Evolutionary conservation across 2,888 invertebrate species (phyloP).

Genomic region (Leptinotarsa peninsularis): DNA sequence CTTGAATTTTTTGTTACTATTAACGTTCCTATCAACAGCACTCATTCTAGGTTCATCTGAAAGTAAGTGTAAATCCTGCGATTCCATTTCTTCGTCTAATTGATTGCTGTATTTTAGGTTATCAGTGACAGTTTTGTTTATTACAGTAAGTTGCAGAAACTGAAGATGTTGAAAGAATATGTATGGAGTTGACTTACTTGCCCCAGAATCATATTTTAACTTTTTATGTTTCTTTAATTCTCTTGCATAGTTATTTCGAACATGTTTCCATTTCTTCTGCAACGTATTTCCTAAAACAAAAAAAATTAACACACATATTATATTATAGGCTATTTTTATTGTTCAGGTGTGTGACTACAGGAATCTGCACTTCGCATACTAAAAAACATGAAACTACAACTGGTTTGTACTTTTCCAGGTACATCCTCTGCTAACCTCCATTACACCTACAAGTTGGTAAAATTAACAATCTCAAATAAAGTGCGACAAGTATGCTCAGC

Average conservation of each 20-base stretch:
- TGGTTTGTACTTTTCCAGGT: background rate
- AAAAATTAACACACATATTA: background rate
- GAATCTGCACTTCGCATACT: constrained; percentile 4
- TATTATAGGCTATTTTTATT: constrained; percentile 11
- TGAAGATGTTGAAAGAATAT: no score
- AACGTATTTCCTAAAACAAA: constrained; percentile 7
- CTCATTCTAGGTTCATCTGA: no score
- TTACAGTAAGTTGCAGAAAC: no score
- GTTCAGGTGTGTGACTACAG: background rate
- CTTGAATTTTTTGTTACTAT: constrained; percentile 6
- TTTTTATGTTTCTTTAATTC: no score
- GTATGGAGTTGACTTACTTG: no score
- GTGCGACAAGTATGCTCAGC: constrained; percentile 17
- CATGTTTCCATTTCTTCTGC: constrained; percentile 18
- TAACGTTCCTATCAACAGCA: background rate
- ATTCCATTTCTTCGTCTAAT: no score
- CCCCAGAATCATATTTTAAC: no score
- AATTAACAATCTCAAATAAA: constrained; percentile 17
- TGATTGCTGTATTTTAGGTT: no score
- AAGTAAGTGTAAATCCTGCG: no score
- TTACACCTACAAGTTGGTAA: constrained; percentile 3
- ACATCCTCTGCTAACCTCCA: constrained; percentile 1
- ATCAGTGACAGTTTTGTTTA: no score
- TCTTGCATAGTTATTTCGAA: background rate
- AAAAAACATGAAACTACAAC: background rate